phyloP scores from a whole-genome alignment of 2,113 vertebrate species.

The Bagarius yarrelli region DNA sequence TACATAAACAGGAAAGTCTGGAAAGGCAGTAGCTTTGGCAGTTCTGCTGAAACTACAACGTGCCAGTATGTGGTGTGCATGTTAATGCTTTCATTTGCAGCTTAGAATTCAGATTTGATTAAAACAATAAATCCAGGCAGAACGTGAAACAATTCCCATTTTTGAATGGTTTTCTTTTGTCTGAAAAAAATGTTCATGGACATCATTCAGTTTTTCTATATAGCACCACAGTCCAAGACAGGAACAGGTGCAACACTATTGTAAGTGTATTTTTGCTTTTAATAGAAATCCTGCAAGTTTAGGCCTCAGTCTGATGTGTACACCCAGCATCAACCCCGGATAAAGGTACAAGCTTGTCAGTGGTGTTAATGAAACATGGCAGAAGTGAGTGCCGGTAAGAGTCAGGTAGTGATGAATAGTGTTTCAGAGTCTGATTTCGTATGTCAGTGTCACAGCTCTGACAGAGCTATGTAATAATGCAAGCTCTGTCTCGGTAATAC shows the following conservation, averaged over 20 bases:
- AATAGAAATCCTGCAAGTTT: not conserved
- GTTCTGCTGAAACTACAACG: slow-evolving; percentile 4
- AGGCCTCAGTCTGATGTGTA: not conserved
- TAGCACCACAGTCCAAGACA: not conserved
- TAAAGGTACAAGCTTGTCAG: slow-evolving; percentile 8
- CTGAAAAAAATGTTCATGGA: not conserved
- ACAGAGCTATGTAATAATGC: slow-evolving; percentile 4
- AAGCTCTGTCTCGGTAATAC: slow-evolving; percentile 15
- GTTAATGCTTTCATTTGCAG: slow-evolving; percentile 4
- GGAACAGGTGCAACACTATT: not conserved
- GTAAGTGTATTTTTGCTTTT: not conserved
- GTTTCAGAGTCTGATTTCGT: slow-evolving; percentile 9
- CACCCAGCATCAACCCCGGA: not conserved
- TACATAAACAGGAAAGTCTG: slow-evolving; percentile 22
- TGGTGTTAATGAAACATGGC: slow-evolving; percentile 21
- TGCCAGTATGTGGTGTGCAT: slow-evolving; percentile 7
- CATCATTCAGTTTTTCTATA: not conserved
- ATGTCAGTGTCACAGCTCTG: slow-evolving; percentile 23
- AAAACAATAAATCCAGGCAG: not conserved
- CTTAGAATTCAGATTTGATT: slow-evolving; percentile 2
- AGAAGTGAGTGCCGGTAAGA: not conserved
- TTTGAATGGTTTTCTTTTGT: not conserved
- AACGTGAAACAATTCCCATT: not conserved
- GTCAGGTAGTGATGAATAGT: slow-evolving; percentile 16
- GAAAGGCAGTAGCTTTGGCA: not conserved